Evolutionary conservation across 2,113 vertebrate genomes (phyloP).

Genomic region (Myotis lucifugus): DNA sequence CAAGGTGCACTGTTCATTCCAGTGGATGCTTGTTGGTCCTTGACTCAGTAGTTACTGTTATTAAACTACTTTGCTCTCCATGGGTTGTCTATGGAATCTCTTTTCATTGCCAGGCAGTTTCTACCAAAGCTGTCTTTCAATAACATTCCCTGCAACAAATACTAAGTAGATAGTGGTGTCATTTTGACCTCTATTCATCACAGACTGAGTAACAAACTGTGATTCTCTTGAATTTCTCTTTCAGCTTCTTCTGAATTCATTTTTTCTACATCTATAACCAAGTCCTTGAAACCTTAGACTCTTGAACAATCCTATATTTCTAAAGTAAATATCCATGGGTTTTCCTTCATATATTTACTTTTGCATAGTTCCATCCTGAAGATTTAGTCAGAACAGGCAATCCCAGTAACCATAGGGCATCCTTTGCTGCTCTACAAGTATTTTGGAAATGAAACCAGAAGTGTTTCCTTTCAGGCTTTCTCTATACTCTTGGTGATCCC

Average conservation of each 20-base stretch:
- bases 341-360: background rate
- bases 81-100: background rate
- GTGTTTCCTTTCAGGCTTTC: background rate
- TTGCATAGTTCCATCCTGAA: background rate
- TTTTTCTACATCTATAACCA: background rate
- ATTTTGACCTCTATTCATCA: background rate
- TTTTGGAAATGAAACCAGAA: background rate
- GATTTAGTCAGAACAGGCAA: background rate
- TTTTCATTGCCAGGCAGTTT: background rate
- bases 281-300: background rate
- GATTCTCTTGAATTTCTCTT: background rate
- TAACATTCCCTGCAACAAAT: background rate
- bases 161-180: background rate
- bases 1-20: background rate
- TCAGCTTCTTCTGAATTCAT: background rate
- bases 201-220: background rate
- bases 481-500: background rate
- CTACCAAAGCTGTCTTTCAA: background rate
- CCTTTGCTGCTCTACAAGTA: fast-evolving
- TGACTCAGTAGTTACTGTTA: background rate
- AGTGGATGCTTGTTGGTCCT: background rate
- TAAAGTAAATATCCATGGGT: background rate
- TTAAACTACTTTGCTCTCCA: background rate
- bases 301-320: background rate
- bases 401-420: background rate